These are phyloP conservation scores for Aphelinus certus DNA, from an alignment of 1,140 invertebrate species.

Conservation along the genomic window DNA sequence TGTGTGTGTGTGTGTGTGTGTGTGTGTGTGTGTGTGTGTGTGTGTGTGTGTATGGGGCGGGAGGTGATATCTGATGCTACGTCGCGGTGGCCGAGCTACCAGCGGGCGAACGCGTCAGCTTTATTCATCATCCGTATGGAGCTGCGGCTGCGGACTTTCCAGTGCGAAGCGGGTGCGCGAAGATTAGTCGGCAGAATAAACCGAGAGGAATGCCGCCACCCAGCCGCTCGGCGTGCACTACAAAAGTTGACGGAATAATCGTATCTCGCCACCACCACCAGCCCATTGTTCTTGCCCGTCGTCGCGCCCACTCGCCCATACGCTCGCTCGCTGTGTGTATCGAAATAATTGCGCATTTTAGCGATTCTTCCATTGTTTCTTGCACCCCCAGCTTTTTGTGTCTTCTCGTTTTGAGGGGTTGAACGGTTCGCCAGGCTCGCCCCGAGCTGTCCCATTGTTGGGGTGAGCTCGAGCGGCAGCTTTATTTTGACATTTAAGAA, in stretches of 20 bases:
- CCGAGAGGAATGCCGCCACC: background rate
- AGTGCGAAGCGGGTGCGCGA: background rate
- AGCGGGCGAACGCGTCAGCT: slow-evolving; percentile 23
- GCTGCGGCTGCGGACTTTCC: slow-evolving; percentile 19
- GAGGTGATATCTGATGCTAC: slow-evolving; percentile 16
- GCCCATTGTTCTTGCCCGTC: too few relatives aligned
- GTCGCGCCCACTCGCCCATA: too few relatives aligned
- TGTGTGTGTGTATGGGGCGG: background rate
- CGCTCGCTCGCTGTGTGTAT: background rate
- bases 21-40: background rate
- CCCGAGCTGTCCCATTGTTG: too few relatives aligned
- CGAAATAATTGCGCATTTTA: background rate
- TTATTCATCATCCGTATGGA: slow-evolving; percentile 31
- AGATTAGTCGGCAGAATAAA: background rate
- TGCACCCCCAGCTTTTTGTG: too few relatives aligned
- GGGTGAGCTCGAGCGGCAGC: too few relatives aligned
- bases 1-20: background rate
- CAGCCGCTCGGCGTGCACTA: too few relatives aligned
- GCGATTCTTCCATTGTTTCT: too few relatives aligned
- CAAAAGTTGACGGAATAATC: background rate
- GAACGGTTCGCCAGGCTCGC: too few relatives aligned
- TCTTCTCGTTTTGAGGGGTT: too few relatives aligned
- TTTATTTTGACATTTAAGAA: too few relatives aligned
- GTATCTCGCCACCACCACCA: background rate
- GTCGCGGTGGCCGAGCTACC: slow-evolving; percentile 7